Base-by-base conservation (phyloP, 2,797 vertebrate species). In the Molossus molossus region DNA sequence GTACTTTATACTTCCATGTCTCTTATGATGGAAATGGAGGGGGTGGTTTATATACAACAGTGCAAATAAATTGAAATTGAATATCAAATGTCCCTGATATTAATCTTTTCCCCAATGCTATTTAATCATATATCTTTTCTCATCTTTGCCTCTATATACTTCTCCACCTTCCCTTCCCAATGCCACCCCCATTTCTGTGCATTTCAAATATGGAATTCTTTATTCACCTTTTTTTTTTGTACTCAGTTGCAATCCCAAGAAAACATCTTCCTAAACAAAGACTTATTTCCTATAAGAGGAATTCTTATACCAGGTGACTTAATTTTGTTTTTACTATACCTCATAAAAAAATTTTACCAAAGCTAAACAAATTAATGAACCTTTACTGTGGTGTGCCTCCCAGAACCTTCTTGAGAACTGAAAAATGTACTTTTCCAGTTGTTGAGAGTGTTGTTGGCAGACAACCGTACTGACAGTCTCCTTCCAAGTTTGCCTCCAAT, bases 241-340 rank as follows among this genome's bases (percentile, higher is more conserved):
- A 25, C 10, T 48, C 14, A n/a, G 29, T 69, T 62, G 62, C 13
- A 81, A 45, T 62, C 11, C 23, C 1, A 37, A 76, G 17, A 57
- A 83, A n/a, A 65, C 82, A 9, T 29, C 48, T 69, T 87, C 73
- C 20, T 58, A 67, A 73, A 37, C 11, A 55, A 65, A 75, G 21
- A n/a, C 53, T 72, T 84, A 21, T 9, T 93, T 60, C 29, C 45
- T 53, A 0, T 53, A 85, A 81, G 13, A 72, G 7, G 25, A 70
- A 57, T 57, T 86, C 18, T 53, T 75, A 20, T n/a, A 23, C 11
- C 8, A 0, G 6, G 6, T 75, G 18, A 5, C 37, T 92, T 76
- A n/a, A 79, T 80, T 81, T 91, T 94, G 65, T 76, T 88, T 70
- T 75, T 48, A 82, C n/a, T 67, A n/a, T 1, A 65, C 45, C 9